These are phyloP conservation scores for Polydrusus cervinus DNA, from an alignment of 2,888 invertebrate species.

Conservation along the genomic window DNA sequence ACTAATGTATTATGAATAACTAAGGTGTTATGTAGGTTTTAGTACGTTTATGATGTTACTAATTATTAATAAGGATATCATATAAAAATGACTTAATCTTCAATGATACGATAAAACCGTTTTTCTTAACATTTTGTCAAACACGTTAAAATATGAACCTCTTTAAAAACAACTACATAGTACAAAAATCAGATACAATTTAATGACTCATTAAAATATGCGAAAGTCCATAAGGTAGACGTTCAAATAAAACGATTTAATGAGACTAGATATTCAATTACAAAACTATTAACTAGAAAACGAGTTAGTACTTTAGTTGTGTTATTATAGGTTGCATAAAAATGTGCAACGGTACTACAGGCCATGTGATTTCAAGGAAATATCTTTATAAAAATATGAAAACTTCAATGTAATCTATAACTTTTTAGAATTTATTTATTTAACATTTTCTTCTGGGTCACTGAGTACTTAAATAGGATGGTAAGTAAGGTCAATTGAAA, in stretches of 20 bases:
- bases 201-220: slow-evolving; percentile 18
- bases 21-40: too few relatives aligned
- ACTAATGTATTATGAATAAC: too few relatives aligned
- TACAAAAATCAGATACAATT: not conserved
- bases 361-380: slow-evolving; percentile 1
- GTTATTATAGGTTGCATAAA: not conserved
- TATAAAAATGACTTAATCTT: too few relatives aligned
- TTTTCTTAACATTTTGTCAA: too few relatives aligned
- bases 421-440: slow-evolving; percentile 11
- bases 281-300: not conserved
- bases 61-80: too few relatives aligned
- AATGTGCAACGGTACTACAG: not conserved
- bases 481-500: slow-evolving; percentile 21
- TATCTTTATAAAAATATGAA: not conserved
- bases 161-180: too few relatives aligned
- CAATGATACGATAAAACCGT: too few relatives aligned
- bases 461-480: slow-evolving; percentile 24
- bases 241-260: slow-evolving; percentile 9
- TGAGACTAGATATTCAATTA: not conserved
- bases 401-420: not conserved
- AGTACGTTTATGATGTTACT: too few relatives aligned
- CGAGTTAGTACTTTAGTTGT: not conserved
- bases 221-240: not conserved
- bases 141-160: too few relatives aligned
- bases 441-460: slow-evolving; percentile 20